These are phyloP conservation scores for Machimus rusticus DNA, from an alignment of 2,888 invertebrate genomes.

Conservation along the genomic window DNA sequence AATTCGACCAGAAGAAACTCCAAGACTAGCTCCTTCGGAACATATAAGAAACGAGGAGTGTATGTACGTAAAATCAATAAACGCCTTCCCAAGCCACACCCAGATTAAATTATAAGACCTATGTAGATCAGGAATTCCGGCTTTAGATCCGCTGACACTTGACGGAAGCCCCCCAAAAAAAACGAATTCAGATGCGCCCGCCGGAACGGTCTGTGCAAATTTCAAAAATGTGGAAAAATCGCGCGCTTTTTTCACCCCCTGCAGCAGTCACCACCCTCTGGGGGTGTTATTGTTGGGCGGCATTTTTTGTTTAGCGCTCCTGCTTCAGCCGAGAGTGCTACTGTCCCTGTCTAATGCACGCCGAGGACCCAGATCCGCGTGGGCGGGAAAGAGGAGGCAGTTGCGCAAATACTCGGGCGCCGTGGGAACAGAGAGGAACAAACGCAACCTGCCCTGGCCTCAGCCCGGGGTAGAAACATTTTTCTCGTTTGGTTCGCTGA, in stretches of 20 bases:
- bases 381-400: background rate
- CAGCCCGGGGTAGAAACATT: background rate
- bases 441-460: background rate
- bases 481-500: background rate
- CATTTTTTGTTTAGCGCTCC: constrained; percentile 23
- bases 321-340: background rate
- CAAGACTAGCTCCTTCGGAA: constrained; percentile 45
- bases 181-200: background rate
- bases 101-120: constrained; percentile 36
- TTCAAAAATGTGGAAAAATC: constrained; percentile 45
- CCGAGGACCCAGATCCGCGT: background rate
- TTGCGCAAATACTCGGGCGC: background rate
- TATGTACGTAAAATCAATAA: constrained; percentile 48
- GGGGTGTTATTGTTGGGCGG: background rate
- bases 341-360: background rate
- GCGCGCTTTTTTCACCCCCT: constrained; percentile 45
- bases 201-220: background rate
- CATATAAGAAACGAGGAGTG: constrained; percentile 45
- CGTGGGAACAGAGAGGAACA: background rate
- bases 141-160: constrained; percentile 5
- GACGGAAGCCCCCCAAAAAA: constrained; percentile 11
- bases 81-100: constrained; percentile 45
- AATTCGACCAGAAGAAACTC: constrained; percentile 19
- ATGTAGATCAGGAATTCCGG: constrained; percentile 19
- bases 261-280: constrained; percentile 34